Base-by-base conservation (phyloP, 2,797 vertebrate genomes). In the Pseudomugil gertrudae region DNA sequence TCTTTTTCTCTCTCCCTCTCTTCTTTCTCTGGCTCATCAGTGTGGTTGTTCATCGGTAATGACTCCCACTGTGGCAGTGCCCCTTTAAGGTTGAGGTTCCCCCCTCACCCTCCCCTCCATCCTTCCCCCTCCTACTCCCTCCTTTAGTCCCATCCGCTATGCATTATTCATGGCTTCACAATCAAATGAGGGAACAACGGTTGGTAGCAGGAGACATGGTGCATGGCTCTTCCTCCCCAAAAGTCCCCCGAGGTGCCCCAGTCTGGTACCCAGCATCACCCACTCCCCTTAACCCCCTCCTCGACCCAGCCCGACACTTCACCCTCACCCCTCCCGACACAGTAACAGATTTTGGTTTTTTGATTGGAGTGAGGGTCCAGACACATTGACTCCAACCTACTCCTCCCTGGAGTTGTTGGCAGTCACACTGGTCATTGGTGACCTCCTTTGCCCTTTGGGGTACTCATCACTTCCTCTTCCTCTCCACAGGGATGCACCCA, bases 181-280 rank as follows among this genome's bases (percentile, higher is more conserved):
- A 94, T 93, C 93, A 95, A 94, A 94, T 93, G 92, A 94, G 91
- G 90, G 92, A 94, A 94, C 93, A 93, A 93, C 92, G 92, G 93
- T 93, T 92, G 92, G 93, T 92, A 93, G 92, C 92, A 90, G 90
- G 90, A 94, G 92, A 93, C 90, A 88, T 90, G 90, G 91, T 92
- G 92, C 92, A 93, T 92, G 89, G 91, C 86, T 92, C 91, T 93
- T 93, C 91, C 93, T 93, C 90, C 89, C 89, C 84, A 89, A 90
- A 92, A 90, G 87, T 93, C 93, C 93, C 91, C 92, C 63, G 91
- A 92, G 92, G 92, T 92, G 92, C 89, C 92, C 90, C 92, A 92
- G 92, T 91, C 93, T 94, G 93, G 91, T 90, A 92, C 89, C 92
- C 92, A 89, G 85, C 89, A 88, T 86, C 82, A 72, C 81, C 84